Conservation (phyloP, 2,113 vertebrate species). For the Illadopsis cleaveri region DNA sequence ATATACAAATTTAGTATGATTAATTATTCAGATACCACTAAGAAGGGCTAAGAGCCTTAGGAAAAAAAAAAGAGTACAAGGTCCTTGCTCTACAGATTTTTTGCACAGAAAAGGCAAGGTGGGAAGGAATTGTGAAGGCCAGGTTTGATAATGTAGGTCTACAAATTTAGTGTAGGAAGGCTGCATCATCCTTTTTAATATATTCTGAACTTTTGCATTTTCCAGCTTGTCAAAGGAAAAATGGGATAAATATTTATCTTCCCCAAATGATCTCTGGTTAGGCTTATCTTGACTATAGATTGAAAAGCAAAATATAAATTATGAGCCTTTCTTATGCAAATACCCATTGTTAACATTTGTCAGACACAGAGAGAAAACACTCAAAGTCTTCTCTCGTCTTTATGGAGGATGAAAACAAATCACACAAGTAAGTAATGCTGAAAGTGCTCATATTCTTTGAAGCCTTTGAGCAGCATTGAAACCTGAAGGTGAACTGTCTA, state of each 20-base stretch:
- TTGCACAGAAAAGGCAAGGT: not conserved
- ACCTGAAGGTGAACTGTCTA: slow-evolving; percentile 12
- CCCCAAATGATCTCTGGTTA: slow-evolving; percentile 22
- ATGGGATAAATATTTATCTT: slow-evolving; percentile 51
- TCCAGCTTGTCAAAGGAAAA: slow-evolving; percentile 38
- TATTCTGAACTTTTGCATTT: not conserved
- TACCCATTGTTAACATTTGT: slow-evolving; percentile 47
- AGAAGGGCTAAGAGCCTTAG: not conserved
- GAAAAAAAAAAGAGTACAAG: not conserved
- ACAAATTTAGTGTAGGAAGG: slow-evolving; percentile 16
- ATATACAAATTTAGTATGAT: not conserved
- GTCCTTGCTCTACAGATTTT: slow-evolving; percentile 16
- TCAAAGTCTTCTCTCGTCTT: slow-evolving; percentile 34
- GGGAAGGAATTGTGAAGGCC: slow-evolving; percentile 21
- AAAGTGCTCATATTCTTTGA: slow-evolving; percentile 10
- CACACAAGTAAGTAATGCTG: not conserved
- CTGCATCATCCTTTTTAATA: not conserved
- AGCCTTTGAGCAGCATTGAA: not conserved
- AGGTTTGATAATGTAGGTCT: not conserved
- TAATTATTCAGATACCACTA: slow-evolving; percentile 10
- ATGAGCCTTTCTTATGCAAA: slow-evolving; percentile 61
- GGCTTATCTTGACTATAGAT: slow-evolving; percentile 27
- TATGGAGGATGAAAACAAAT: slow-evolving; percentile 40
- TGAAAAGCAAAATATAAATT: slow-evolving; percentile 59
- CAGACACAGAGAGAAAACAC: slow-evolving; percentile 45